Conservation (phyloP, 2,888 invertebrate species). For the Torymus tubicola region DNA sequence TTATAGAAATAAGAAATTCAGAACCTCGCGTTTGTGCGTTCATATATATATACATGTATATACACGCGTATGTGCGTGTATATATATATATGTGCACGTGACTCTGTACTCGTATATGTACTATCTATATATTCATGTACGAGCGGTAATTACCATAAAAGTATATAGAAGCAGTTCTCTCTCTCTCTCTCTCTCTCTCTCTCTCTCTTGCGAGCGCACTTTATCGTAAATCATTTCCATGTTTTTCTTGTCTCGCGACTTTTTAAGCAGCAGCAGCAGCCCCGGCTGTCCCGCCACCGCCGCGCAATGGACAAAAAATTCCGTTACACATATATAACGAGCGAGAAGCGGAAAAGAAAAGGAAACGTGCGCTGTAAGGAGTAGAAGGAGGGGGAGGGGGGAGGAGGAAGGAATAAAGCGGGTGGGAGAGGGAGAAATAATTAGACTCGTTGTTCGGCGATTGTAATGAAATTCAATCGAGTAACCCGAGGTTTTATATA, state of each 20-base stretch:
- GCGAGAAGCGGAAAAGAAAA: background rate
- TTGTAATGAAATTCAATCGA: slow-evolving; percentile 37
- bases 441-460: slow-evolving; percentile 19
- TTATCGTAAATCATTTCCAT: slow-evolving; percentile 50
- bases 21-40: background rate
- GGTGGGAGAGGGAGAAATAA: slow-evolving; percentile 11
- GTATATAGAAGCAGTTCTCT: slow-evolving; percentile 15
- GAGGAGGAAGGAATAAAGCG: background rate
- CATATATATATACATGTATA: background rate
- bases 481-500: slow-evolving; percentile 19
- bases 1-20: slow-evolving; percentile 51
- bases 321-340: slow-evolving; percentile 22
- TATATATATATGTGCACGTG: too few species aligned
- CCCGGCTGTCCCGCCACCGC: too few species aligned
- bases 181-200: too few species aligned
- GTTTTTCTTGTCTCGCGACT: slow-evolving; percentile 26
- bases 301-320: background rate
- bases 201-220: background rate
- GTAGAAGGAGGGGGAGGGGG: background rate
- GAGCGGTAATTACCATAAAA: slow-evolving; percentile 50
- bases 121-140: background rate
- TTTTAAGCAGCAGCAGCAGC: too few species aligned
- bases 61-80: background rate
- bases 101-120: background rate
- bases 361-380: background rate